Evolutionary conservation across 2,797 vertebrate species (phyloP), one percentile per base, ranked within the genome.

Genomic region (Coregonus ussuriensis): DNA sequence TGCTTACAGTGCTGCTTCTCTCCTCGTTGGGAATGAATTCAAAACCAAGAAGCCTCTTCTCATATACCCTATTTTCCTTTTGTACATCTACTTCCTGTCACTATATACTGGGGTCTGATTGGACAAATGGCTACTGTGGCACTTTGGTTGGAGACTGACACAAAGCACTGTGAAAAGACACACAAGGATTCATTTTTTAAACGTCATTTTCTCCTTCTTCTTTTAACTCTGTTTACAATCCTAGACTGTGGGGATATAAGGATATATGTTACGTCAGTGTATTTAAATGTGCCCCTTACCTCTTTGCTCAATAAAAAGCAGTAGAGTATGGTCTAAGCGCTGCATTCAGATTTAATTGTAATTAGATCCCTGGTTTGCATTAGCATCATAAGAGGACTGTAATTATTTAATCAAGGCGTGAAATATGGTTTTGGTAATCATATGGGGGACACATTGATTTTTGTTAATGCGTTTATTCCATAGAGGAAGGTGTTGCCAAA

Each of bases 81-180:
- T 99, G 94, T 99, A 99, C 88, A 99, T 99, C 91, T 99, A 99
- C 95, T 99, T 99, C 94, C 94, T 99, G 87, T 99, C 98, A 74
- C 94, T 99, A 84, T 99, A 99, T 92, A 99, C 98, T 66, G 98
- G 98, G 31, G 98, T 97, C 91, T 99, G 95, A 99, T 74, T 65
- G 76, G 82, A 85, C 29, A 33, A 73, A 59, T 37, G 74, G 70
- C 52, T 83, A 81, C 81, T 80, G 71, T 89, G 86, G 89, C 88
- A 84, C 80, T 86, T 82, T 82, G 77, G 78, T 87, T 82, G 88
- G 88, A 93, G 91, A 79, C 65, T 84, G 79, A 89, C 83, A 81
- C 85, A 75, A 75, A 81, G 62, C 72, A 72, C 75, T 59, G 21
- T 33, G 33, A 74, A 69, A 56, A 75, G 21, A 79, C 72, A 47